phyloP scores from a whole-genome alignment of 2,888 invertebrate genomes.

The Lissonota sp. region DNA sequence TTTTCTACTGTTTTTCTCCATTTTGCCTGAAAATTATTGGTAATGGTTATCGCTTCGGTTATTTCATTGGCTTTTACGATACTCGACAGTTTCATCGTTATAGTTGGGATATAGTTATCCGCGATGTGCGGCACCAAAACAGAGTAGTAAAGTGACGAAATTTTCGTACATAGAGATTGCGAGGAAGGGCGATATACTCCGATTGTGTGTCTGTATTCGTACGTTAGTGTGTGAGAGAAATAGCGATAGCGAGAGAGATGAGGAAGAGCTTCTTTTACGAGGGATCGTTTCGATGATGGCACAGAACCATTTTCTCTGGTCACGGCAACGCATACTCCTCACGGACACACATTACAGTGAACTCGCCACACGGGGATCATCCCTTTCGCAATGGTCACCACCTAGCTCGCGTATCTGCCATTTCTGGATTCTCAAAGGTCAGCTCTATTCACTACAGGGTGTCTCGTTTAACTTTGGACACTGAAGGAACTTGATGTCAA shows the following conservation, averaged over 20 bases:
- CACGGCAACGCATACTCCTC: slow-evolving; percentile 24
- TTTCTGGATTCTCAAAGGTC: slow-evolving; percentile 33
- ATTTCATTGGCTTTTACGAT: slow-evolving; percentile 65
- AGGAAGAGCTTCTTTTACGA: slow-evolving; percentile 61
- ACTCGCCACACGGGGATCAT: slow-evolving; percentile 21
- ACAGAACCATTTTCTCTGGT: slow-evolving; percentile 53
- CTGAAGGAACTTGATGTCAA: too few relatives aligned
- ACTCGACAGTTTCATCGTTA: slow-evolving; percentile 41
- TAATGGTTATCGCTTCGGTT: slow-evolving; percentile 57
- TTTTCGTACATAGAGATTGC: slow-evolving; percentile 39
- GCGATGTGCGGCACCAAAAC: slow-evolving; percentile 61
- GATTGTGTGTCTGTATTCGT: slow-evolving; percentile 15
- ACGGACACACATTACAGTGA: slow-evolving; percentile 15
- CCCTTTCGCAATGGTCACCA: slow-evolving; percentile 17
- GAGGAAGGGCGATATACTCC: slow-evolving; percentile 4
- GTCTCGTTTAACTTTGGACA: too few relatives aligned
- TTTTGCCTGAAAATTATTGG: slow-evolving; percentile 23
- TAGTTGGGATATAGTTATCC: slow-evolving; percentile 40
- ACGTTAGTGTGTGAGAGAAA: slow-evolving; percentile 9
- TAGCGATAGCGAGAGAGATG: not conserved
- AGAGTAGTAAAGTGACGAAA: slow-evolving; percentile 64
- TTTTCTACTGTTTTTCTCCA: slow-evolving; percentile 7
- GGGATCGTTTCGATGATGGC: slow-evolving; percentile 63
- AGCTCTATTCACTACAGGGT: not conserved
- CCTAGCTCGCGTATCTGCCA: slow-evolving; percentile 6